Percentiles rank a stretch among this genome's conserved stretches.
Conservation (phyloP, 2,113 vertebrate species). For the Pagrus major region DNA sequence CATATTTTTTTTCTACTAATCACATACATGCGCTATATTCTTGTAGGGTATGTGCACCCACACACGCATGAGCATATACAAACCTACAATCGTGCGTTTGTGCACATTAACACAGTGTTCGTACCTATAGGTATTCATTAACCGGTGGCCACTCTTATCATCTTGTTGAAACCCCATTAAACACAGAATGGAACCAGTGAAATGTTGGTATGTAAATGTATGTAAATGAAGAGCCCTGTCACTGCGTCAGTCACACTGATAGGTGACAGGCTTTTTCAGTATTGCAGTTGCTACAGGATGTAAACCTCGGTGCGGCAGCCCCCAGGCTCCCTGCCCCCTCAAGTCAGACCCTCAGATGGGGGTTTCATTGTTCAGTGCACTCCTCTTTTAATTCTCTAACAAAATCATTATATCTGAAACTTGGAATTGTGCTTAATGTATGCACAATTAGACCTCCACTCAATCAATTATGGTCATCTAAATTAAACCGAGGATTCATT, state of each 20-base stretch:
- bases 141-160: slow-evolving; percentile 1
- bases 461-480: slow-evolving; percentile 64
- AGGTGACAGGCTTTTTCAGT: slow-evolving; percentile 29
- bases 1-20: slow-evolving; percentile 6
- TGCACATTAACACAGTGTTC: slow-evolving; percentile 19
- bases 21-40: background rate
- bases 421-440: slow-evolving; percentile 51
- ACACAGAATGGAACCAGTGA: slow-evolving; percentile 36
- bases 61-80: slow-evolving; percentile 1
- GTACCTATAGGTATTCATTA: slow-evolving; percentile 49
- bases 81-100: background rate
- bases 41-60: background rate
- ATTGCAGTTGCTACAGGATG: background rate
- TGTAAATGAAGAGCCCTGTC: slow-evolving; percentile 57
- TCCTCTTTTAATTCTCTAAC: slow-evolving; percentile 40
- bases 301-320: slow-evolving; percentile 28
- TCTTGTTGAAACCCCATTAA: slow-evolving; percentile 55
- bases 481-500: slow-evolving; percentile 62
- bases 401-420: slow-evolving; percentile 66
- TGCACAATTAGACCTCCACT: slow-evolving; percentile 58
- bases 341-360: slow-evolving; percentile 21
- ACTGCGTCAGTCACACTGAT: slow-evolving; percentile 7
- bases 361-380: slow-evolving; percentile 49
- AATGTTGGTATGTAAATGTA: slow-evolving; percentile 69
- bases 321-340: slow-evolving; percentile 42